Conservation (phyloP, 37 sponge, comb jelly and placozoan genomes). For the Mnemiopsis leidyi region DNA sequence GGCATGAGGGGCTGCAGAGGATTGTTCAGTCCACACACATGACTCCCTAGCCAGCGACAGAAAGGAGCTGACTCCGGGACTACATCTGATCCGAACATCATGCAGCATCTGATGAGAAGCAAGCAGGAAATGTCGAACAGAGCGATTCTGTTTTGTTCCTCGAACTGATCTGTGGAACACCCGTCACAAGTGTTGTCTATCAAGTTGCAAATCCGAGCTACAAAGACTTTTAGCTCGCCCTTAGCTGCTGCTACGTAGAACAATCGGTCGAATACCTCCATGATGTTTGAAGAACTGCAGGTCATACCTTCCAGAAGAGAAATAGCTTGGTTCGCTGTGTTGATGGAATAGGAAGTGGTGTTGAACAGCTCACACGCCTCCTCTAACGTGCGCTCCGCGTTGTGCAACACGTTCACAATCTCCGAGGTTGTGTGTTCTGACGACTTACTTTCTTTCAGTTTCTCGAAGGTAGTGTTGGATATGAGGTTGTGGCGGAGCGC, state of each 20-base stretch:
- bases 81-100: slow-evolving; percentile 40
- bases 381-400: slow-evolving; percentile 6
- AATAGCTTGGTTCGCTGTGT: neutral
- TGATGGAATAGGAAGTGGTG: neutral
- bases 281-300: neutral
- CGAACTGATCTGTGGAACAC: neutral
- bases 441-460: neutral
- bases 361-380: slow-evolving; percentile 22
- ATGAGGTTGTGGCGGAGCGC: slow-evolving; percentile 9
- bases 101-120: slow-evolving; percentile 34
- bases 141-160: slow-evolving; percentile 15
- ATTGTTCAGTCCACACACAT: slow-evolving; percentile 8
- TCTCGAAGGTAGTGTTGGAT: neutral
- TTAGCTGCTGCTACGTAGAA: slow-evolving; percentile 59
- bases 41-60: slow-evolving; percentile 51
- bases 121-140: slow-evolving; percentile 46
- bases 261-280: slow-evolving; percentile 9
- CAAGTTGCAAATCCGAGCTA: neutral
- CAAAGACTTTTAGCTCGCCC: neutral
- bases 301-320: neutral
- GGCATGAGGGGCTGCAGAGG: slow-evolving; percentile 58
- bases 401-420: neutral
- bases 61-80: neutral
- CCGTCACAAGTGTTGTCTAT: neutral
- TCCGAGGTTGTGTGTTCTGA: neutral